A percentile compares a stretch with the other conserved stretches of the same genome.
phyloP scores from a whole-genome alignment of 2,888 invertebrate species.

The Drosophila pegasa region DNA sequence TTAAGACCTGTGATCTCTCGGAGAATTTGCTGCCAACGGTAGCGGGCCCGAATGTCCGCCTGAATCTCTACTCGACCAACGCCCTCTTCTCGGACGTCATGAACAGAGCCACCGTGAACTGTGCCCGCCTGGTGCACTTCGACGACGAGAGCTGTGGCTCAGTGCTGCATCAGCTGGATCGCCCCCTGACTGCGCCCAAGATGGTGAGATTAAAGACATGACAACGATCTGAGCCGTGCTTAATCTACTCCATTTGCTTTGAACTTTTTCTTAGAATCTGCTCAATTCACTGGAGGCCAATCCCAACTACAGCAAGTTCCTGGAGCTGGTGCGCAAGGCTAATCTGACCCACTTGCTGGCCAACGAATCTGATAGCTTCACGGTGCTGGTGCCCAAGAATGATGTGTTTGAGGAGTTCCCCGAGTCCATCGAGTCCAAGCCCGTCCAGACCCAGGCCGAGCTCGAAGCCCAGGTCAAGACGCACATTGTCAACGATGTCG shows the following conservation, averaged over 20 bases:
- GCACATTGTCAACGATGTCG: constrained; percentile 84
- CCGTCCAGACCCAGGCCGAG: constrained; percentile 65
- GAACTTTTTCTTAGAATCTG: constrained; percentile 69
- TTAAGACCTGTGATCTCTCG: constrained; percentile 87
- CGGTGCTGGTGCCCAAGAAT: constrained; percentile 84
- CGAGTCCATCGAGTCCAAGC: constrained; percentile 71
- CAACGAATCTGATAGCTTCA: constrained; percentile 79
- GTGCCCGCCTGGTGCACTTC: constrained; percentile 87
- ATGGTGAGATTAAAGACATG: constrained; percentile 59
- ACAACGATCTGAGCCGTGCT: not conserved
- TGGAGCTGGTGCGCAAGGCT: constrained; percentile 81
- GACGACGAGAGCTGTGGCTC: constrained; percentile 89
- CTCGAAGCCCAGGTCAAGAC: constrained; percentile 81
- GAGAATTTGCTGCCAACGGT: constrained; percentile 86
- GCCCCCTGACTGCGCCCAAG: constrained; percentile 85
- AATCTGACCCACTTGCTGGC: constrained; percentile 82
- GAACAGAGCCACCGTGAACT: constrained; percentile 89
- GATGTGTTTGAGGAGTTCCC: constrained; percentile 83
- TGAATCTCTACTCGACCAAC: constrained; percentile 87
- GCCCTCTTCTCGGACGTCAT: constrained; percentile 86
- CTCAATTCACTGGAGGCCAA: constrained; percentile 80
- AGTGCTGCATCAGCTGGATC: constrained; percentile 88
- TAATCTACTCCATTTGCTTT: not conserved
- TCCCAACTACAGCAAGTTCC: constrained; percentile 84
- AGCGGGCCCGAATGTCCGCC: constrained; percentile 85